Conservation (phyloP, 2,113 vertebrate genomes). For the Gambusia affinis region DNA sequence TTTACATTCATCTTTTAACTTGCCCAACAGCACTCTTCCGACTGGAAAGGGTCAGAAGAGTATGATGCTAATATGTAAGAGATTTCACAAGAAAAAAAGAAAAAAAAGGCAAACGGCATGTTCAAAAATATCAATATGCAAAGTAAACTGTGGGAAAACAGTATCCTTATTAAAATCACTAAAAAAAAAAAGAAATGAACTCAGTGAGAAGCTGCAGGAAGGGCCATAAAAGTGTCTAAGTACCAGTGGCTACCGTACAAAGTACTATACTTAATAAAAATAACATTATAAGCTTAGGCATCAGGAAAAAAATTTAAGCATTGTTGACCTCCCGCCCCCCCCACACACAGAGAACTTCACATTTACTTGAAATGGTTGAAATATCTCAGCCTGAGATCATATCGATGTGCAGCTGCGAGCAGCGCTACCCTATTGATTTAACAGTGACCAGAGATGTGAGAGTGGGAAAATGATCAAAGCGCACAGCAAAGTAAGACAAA, state of each 20-base stretch:
- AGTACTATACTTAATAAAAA: too few relatives aligned
- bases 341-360: neutral
- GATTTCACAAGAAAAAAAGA: neutral
- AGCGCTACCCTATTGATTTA: slow-evolving; percentile 40
- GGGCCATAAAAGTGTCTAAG: too few relatives aligned
- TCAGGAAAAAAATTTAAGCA: too few relatives aligned
- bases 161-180: too few relatives aligned
- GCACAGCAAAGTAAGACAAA: slow-evolving; percentile 24
- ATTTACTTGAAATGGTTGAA: slow-evolving; percentile 32
- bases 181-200: neutral
- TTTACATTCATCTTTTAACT: neutral
- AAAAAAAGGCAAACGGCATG: neutral
- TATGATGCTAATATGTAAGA: neutral
- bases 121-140: neutral
- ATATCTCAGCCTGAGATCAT: slow-evolving; percentile 29
- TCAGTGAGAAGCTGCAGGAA: neutral
- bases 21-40: neutral
- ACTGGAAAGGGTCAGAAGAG: neutral
- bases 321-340: neutral
- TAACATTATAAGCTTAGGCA: neutral
- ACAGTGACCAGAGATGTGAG: slow-evolving; percentile 24
- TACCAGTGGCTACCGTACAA: too few relatives aligned
- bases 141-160: neutral
- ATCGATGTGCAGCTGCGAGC: slow-evolving; percentile 39
- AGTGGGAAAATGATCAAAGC: slow-evolving; percentile 52